A percentile compares a stretch with the other conserved stretches of the same genome.
Evolutionary conservation across 2,113 vertebrate genomes (phyloP).

Genomic region (Cranoglanis bouderius): DNA sequence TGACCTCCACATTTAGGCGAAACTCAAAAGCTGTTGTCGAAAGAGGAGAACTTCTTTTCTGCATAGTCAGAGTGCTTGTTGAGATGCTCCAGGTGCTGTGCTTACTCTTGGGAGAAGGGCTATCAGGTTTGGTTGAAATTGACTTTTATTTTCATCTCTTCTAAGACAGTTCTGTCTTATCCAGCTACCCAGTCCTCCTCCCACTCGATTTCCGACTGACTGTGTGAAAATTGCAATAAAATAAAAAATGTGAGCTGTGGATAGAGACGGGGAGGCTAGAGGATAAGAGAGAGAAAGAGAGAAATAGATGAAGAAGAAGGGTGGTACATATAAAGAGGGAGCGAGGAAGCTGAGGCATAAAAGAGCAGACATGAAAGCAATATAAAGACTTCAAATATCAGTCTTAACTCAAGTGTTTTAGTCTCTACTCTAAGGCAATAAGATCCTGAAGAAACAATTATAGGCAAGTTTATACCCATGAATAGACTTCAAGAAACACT

Average conservation of each 20-base stretch:
- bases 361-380: conserved; percentile 53
- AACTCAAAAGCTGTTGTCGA: background rate
- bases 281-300: conserved; percentile 56
- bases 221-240: conserved; percentile 70
- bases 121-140: conserved; percentile 63
- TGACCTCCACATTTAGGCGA: background rate
- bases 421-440: conserved; percentile 42
- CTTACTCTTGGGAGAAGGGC: conserved; percentile 23
- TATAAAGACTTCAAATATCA: conserved; percentile 49
- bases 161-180: conserved; percentile 70
- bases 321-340: conserved; percentile 36
- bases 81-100: conserved; percentile 53
- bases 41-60: background rate
- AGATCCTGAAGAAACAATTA: conserved; percentile 42
- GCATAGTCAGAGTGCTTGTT: conserved; percentile 41
- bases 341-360: conserved; percentile 39
- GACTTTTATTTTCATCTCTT: conserved; percentile 73
- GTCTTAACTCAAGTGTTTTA: conserved; percentile 42
- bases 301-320: conserved; percentile 47
- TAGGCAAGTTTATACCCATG: conserved; percentile 32
- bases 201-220: conserved; percentile 73
- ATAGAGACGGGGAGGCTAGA: conserved; percentile 63
- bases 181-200: conserved; percentile 64
- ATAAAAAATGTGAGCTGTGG: conserved; percentile 69
- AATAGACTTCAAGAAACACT: conserved; percentile 33